phyloP scores from a whole-genome alignment of 2,797 vertebrate species.

The Oreonectes daqikongensis region DNA sequence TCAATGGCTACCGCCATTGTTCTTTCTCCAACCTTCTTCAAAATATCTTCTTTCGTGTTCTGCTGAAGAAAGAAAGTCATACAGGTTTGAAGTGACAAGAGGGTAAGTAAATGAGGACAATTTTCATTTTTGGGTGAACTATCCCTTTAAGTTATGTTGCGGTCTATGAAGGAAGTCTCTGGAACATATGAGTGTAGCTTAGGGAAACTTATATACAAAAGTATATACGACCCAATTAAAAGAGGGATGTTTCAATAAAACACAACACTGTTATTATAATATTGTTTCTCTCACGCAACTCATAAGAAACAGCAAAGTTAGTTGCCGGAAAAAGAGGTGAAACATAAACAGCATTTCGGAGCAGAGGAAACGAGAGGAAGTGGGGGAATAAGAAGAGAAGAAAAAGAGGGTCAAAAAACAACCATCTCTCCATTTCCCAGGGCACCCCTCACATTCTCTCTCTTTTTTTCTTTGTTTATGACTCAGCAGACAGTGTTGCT shows the following conservation, averaged over 20 bases:
- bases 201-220: background rate
- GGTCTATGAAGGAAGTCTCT: background rate
- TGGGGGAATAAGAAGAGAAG: background rate
- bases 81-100: no score
- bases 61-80: no score
- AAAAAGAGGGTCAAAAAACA: constrained; percentile 41
- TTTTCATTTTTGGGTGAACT: no score
- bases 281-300: background rate
- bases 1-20: no score
- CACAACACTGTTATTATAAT: background rate
- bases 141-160: background rate
- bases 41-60: no score
- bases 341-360: background rate
- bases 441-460: constrained; percentile 38
- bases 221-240: background rate
- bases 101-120: no score
- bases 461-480: constrained; percentile 55
- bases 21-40: no score
- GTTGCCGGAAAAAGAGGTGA: background rate
- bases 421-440: constrained; percentile 32
- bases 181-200: background rate
- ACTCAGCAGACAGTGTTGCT: constrained; percentile 65
- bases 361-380: background rate
- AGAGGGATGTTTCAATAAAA: background rate
- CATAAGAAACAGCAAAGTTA: constrained; percentile 4